phyloP scores from a whole-genome alignment of 2,888 invertebrate genomes.

The Oscheius sp. region DNA sequence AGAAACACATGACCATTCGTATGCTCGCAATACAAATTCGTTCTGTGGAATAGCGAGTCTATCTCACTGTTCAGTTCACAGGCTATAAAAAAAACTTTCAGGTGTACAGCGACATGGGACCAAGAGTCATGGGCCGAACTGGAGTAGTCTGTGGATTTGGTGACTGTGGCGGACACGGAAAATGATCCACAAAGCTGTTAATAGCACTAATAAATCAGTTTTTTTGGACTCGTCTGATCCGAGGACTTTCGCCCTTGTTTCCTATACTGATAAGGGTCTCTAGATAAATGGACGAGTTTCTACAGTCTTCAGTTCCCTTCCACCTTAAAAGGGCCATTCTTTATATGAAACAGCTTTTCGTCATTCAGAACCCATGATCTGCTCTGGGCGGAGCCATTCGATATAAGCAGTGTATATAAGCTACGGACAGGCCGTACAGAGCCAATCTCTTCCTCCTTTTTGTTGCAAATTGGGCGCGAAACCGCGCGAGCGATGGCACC shows the following conservation, averaged over 20 bases:
- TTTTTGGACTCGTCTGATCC: neutral
- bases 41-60: no score
- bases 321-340: neutral
- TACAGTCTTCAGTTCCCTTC: neutral
- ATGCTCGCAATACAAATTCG: no score
- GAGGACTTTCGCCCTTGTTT: neutral
- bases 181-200: neutral
- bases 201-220: neutral
- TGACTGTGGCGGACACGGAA: slow-evolving; percentile 51
- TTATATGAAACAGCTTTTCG: neutral
- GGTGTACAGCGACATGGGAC: slow-evolving; percentile 35
- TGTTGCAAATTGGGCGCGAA: neutral
- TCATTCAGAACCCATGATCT: no score
- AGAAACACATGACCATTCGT: neutral
- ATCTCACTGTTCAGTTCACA: no score
- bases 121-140: slow-evolving; percentile 41
- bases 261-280: neutral
- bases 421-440: no score
- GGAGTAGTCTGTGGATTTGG: slow-evolving; percentile 57
- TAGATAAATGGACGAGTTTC: neutral
- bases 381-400: neutral
- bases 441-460: neutral
- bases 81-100: neutral
- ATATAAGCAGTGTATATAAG: neutral
- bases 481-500: slow-evolving; percentile 15